Conservation (phyloP, 2,113 vertebrate species). For the Acrocephalus arundinaceus region DNA sequence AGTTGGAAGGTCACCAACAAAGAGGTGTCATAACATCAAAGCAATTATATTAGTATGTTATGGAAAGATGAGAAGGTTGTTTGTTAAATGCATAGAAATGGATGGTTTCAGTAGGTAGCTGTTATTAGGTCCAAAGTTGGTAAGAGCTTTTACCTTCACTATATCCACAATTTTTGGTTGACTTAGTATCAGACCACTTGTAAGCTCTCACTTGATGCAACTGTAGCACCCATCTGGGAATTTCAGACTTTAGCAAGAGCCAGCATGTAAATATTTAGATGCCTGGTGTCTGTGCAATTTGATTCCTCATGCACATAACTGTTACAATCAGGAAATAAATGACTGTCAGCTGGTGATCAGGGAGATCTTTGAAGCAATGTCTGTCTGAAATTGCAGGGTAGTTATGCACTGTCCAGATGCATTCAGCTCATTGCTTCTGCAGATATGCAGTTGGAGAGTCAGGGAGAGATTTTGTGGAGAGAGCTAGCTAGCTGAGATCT, state of each 20-base stretch:
- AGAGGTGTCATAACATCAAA: not conserved
- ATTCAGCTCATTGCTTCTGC: not conserved
- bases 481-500: not conserved
- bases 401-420: not conserved
- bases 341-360: not conserved
- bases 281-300: not conserved
- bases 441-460: not conserved
- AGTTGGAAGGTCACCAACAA: not conserved
- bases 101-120: not conserved
- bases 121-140: not conserved
- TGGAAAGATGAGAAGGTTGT: not conserved
- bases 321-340: not conserved
- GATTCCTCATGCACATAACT: not conserved
- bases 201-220: not conserved
- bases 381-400: not conserved
- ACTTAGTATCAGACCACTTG: not conserved
- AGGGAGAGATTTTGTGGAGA: not conserved
- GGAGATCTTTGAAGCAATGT: not conserved
- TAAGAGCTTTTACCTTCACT: not conserved
- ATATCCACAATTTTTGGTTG: not conserved
- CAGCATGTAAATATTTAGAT: not conserved
- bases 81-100: not conserved
- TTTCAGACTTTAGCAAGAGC: not conserved
- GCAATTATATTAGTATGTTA: not conserved
- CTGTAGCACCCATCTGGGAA: not conserved